A percentile compares a stretch with the other conserved stretches of the same genome.
Conservation (phyloP, 2,888 invertebrate species). For the Drosophila infuscata region DNA sequence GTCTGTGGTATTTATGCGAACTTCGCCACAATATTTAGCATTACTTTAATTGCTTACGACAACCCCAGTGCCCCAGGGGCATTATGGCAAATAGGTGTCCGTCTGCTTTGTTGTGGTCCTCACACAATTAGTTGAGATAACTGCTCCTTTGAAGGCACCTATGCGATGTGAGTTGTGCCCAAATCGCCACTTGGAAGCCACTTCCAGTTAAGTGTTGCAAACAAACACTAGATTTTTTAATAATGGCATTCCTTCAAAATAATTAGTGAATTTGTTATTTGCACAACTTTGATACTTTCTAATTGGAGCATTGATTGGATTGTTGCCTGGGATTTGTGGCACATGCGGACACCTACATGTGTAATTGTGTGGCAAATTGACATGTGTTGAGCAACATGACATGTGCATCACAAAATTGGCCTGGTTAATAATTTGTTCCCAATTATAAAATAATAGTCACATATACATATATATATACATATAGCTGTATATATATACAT, state of each 20-base stretch:
- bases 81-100: constrained; percentile 33
- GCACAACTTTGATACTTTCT: not conserved
- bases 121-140: not conserved
- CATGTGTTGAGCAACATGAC: not conserved
- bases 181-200: not conserved
- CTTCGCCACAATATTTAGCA: constrained; percentile 68
- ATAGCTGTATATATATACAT: not conserved
- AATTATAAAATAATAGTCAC: not conserved
- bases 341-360: not conserved
- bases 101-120: not conserved
- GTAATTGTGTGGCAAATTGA: not conserved
- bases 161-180: not conserved
- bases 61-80: constrained; percentile 38
- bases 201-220: no score
- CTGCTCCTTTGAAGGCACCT: no score
- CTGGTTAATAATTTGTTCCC: not conserved
- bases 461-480: not conserved
- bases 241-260: not conserved
- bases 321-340: not conserved
- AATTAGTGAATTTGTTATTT: not conserved
- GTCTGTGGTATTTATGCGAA: constrained; percentile 42
- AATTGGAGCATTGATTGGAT: not conserved
- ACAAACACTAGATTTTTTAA: not conserved
- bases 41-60: constrained; percentile 73
- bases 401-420: not conserved